Evolutionary conservation across 2,888 invertebrate species (phyloP).

Genomic region (Eristalis tenax): DNA sequence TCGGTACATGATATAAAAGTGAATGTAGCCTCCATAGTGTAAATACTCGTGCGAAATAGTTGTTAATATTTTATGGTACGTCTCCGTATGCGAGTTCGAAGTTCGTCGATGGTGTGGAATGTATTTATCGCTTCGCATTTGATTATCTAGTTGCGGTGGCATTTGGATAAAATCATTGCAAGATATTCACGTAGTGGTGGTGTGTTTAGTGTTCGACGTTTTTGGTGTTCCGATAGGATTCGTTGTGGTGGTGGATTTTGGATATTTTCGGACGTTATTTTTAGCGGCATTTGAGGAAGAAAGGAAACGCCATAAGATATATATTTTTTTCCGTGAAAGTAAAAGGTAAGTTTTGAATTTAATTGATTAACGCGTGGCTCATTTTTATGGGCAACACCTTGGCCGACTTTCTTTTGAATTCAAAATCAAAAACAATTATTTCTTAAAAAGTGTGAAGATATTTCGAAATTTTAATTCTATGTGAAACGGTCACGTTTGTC

Average conservation of each 20-base stretch:
- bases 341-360: neutral
- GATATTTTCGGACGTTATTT: conserved; percentile 63
- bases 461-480: too few relatives aligned
- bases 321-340: neutral
- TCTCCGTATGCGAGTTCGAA: conserved; percentile 14
- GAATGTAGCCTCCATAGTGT: conserved; percentile 3
- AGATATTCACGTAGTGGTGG: conserved; percentile 5
- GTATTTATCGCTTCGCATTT: neutral
- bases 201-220: conserved; percentile 40
- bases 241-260: conserved; percentile 27
- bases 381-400: neutral
- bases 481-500: too few relatives aligned
- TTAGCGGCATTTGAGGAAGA: conserved; percentile 38
- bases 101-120: neutral
- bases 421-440: too few relatives aligned
- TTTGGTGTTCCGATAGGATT: neutral
- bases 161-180: conserved; percentile 31
- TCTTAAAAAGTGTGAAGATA: too few relatives aligned
- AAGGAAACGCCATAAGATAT: conserved; percentile 34
- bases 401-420: too few relatives aligned
- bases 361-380: neutral
- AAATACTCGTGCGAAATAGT: conserved; percentile 43
- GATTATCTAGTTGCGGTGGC: conserved; percentile 37
- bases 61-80: conserved; percentile 34
- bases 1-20: conserved; percentile 35